A percentile compares a stretch with the other conserved stretches of the same genome.
Conservation (phyloP, 2,113 vertebrate species). For the Psilopogon haemacephalus region DNA sequence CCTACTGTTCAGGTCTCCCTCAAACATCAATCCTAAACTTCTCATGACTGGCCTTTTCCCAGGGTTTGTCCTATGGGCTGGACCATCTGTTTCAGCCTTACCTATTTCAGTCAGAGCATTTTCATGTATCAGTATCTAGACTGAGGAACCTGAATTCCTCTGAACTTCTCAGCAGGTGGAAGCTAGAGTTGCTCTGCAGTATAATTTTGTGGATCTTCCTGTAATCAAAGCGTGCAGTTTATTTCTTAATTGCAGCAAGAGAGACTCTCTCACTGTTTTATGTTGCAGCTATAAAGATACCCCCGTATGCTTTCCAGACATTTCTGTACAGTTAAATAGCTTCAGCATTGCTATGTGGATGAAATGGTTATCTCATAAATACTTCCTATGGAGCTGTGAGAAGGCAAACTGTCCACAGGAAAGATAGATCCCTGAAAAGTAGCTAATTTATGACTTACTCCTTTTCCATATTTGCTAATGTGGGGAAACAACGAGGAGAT, state of each 20-base stretch:
- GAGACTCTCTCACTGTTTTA: neutral
- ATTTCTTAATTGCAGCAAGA: neutral
- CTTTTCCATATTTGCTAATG: neutral
- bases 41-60: neutral
- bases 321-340: neutral
- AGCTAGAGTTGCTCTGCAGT: neutral
- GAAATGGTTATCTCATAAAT: neutral
- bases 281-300: neutral
- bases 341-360: neutral
- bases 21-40: neutral
- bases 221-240: neutral
- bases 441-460: neutral
- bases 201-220: slow-evolving; percentile 1
- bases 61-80: neutral
- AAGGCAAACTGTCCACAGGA: neutral
- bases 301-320: neutral
- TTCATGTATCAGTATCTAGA: neutral
- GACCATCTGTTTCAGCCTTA: neutral
- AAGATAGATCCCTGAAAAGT: neutral
- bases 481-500: neutral
- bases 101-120: neutral
- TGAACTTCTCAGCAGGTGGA: neutral
- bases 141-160: neutral
- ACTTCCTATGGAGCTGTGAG: neutral
- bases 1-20: neutral